phyloP scores from a whole-genome alignment of 2,113 vertebrate species.

The Varanus komodoensis region DNA sequence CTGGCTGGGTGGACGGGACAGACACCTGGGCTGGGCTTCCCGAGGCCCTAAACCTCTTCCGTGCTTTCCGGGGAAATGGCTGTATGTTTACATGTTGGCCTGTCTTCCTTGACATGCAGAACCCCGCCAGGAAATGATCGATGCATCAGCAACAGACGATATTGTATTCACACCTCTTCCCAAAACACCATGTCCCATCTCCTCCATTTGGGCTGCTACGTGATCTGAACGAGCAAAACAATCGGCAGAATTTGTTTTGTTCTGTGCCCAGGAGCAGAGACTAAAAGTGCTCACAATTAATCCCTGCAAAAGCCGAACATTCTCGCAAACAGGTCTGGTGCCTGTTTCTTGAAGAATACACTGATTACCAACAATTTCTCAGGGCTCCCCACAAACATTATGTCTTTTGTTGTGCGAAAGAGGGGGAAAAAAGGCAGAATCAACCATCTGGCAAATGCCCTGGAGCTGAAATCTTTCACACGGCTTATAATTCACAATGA shows the following conservation, averaged over 20 bases:
- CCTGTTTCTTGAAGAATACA: conserved; percentile 75
- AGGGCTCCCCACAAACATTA: conserved; percentile 79
- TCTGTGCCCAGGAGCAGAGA: conserved; percentile 70
- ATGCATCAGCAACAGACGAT: conserved; percentile 56
- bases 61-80: background rate
- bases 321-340: conserved; percentile 77
- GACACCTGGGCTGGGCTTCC: background rate
- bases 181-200: conserved; percentile 57
- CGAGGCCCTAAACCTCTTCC: background rate
- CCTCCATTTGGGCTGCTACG: conserved; percentile 26
- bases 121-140: conserved; percentile 58
- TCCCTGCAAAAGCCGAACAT: conserved; percentile 68
- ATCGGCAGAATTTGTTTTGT: conserved; percentile 75
- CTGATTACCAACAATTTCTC: conserved; percentile 80
- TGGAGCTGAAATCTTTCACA: conserved; percentile 80
- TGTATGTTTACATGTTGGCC: too few species aligned
- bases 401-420: conserved; percentile 76
- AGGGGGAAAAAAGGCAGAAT: conserved; percentile 64
- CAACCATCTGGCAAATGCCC: conserved; percentile 80
- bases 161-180: conserved; percentile 39
- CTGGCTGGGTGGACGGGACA: too few species aligned
- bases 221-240: conserved; percentile 67
- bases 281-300: conserved; percentile 71
- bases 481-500: conserved; percentile 80
- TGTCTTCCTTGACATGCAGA: conserved; percentile 23